Percentiles rank a stretch among this genome's conserved stretches.
These are phyloP conservation scores for Nemapogon koenigi DNA, from an alignment of 2,888 invertebrate species.

Conservation along the genomic window DNA sequence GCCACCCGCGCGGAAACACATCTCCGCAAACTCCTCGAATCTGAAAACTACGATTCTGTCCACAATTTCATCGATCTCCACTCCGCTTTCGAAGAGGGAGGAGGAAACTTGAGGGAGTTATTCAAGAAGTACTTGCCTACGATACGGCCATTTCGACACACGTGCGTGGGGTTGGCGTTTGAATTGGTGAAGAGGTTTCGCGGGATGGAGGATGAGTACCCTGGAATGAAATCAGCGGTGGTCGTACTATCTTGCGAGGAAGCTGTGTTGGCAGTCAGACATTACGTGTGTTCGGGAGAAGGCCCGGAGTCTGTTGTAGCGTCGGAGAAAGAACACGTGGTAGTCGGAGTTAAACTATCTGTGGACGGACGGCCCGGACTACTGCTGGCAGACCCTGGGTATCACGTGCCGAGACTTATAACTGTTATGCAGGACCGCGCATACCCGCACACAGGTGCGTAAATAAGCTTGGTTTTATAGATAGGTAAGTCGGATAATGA, in stretches of 20 bases:
- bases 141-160: conserved; percentile 79
- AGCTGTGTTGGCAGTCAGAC: conserved; percentile 68
- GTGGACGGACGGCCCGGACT: conserved; percentile 78
- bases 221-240: conserved; percentile 68
- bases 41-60: conserved; percentile 89
- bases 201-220: conserved; percentile 65
- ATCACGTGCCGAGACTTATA: conserved; percentile 85
- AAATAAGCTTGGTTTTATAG: not conserved
- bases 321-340: conserved; percentile 88
- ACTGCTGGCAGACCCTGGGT: conserved; percentile 88
- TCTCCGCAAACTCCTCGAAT: conserved; percentile 80
- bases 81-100: conserved; percentile 64
- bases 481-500: not conserved
- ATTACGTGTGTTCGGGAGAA: conserved; percentile 63
- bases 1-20: conserved; percentile 80
- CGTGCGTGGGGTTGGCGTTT: conserved; percentile 87
- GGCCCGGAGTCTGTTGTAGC: conserved; percentile 64
- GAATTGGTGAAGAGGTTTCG: conserved; percentile 75
- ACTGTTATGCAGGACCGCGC: conserved; percentile 86
- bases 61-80: conserved; percentile 79
- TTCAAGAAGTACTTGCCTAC: conserved; percentile 80
- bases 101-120: conserved; percentile 70
- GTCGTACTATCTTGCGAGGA: conserved; percentile 87
- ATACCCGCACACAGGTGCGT: conserved; percentile 83
- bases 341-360: conserved; percentile 77